Evolutionary conservation across 1,140 invertebrate species (phyloP).

Genomic region (Himalopsyche phryganea): DNA sequence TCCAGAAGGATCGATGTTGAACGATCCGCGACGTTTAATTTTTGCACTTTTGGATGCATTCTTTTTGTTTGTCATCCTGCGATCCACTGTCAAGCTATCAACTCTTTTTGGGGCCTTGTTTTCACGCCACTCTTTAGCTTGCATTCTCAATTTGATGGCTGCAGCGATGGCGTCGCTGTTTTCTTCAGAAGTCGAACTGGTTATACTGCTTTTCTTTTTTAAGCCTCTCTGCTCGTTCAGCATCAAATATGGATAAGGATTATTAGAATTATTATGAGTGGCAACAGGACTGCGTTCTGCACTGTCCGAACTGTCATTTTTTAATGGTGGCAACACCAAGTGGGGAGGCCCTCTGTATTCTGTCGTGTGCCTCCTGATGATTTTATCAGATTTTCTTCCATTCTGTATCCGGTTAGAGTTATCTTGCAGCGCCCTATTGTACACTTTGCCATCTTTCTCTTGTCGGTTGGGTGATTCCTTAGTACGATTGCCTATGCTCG

Average conservation of each 20-base stretch:
- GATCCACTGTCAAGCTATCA: conserved; percentile 26
- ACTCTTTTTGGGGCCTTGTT: conserved; percentile 17
- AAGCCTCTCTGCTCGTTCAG: conserved; percentile 16
- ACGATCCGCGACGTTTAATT: conserved; percentile 28
- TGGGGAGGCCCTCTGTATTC: conserved; percentile 27
- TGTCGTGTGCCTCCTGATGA: conserved; percentile 24
- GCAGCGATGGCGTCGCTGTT: conserved; percentile 22
- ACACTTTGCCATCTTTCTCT: neutral
- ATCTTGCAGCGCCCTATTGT: conserved; percentile 12
- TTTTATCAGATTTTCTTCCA: conserved; percentile 10
- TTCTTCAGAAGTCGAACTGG: conserved; percentile 28
- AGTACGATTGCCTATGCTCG: neutral
- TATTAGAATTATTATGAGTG: neutral
- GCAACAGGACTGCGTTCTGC: conserved; percentile 21
- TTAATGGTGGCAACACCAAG: conserved; percentile 16
- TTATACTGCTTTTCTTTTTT: conserved; percentile 21
- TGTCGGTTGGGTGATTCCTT: conserved; percentile 1
- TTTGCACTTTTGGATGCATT: conserved; percentile 20
- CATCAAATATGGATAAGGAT: conserved; percentile 20
- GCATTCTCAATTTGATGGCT: conserved; percentile 23
- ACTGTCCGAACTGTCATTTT: conserved; percentile 23
- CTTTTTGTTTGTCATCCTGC: conserved; percentile 15
- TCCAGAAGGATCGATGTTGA: conserved; percentile 19
- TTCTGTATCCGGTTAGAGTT: conserved; percentile 18
- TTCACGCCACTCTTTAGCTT: conserved; percentile 26